Conservation (phyloP, 2,113 vertebrate species). For the Pipra filicauda region DNA sequence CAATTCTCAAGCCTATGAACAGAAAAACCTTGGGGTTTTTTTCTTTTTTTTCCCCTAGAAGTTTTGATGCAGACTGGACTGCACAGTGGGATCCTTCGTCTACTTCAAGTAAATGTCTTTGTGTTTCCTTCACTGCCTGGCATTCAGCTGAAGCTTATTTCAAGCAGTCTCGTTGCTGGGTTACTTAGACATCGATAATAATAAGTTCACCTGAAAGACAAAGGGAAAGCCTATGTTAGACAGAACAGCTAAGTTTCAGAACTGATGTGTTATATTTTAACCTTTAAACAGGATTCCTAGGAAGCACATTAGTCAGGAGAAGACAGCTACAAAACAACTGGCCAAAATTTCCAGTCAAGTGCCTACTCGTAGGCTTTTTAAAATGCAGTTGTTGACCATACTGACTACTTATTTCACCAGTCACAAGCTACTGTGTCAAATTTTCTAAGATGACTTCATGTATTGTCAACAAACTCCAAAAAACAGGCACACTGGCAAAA, state of each 20-base stretch:
- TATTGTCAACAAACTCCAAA: not conserved
- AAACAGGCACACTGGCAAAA: not conserved
- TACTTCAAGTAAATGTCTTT: not conserved
- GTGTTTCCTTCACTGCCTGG: not conserved
- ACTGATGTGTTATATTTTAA: not conserved
- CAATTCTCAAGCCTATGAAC: not conserved
- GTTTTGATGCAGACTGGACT: not conserved
- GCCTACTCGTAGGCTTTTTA: not conserved
- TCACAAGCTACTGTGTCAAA: not conserved
- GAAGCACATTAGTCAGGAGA: not conserved
- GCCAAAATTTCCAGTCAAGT: not conserved
- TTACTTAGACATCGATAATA: conserved; percentile 89
- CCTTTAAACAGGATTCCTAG: not conserved
- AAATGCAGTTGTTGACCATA: not conserved
- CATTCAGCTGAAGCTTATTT: not conserved
- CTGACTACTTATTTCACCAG: not conserved
- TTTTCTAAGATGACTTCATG: not conserved
- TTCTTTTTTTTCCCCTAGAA: not conserved
- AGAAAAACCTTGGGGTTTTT: not conserved
- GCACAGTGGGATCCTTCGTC: not conserved
- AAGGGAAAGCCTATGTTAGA: not conserved
- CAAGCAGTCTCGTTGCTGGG: not conserved
- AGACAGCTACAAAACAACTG: not conserved
- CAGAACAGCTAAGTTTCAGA: not conserved
- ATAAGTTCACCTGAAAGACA: conserved; percentile 87